These are phyloP conservation scores for Neosilurus mollespiculum DNA, from an alignment of 2,797 vertebrate species.

Conservation along the genomic window DNA sequence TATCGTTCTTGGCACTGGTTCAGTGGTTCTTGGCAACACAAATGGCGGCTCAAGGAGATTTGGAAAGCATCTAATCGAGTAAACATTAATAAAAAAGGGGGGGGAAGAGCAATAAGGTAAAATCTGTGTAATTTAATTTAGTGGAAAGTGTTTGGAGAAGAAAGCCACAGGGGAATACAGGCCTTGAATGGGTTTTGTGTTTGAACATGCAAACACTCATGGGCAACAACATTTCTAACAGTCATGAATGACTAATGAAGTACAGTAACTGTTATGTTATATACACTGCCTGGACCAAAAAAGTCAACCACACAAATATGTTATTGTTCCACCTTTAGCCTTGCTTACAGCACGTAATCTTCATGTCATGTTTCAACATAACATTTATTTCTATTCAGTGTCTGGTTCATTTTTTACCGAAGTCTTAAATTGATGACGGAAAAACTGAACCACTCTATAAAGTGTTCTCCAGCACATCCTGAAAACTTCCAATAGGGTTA, in stretches of 20 bases:
- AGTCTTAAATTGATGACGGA: too few relatives aligned
- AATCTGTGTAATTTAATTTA: conserved; percentile 42
- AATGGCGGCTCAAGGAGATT: conserved; percentile 31
- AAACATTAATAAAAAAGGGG: conserved; percentile 45
- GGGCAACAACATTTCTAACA: conserved; percentile 36
- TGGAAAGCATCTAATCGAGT: conserved; percentile 38
- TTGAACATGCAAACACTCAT: conserved; percentile 27
- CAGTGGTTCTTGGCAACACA: conserved; percentile 13
- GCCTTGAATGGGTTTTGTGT: conserved; percentile 11
- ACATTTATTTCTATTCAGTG: too few relatives aligned
- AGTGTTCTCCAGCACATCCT: too few relatives aligned
- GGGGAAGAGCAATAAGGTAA: conserved; percentile 36
- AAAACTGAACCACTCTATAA: too few relatives aligned
- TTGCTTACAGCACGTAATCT: too few relatives aligned
- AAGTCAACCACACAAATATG: too few relatives aligned
- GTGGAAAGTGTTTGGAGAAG: conserved; percentile 36
- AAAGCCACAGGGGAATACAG: conserved; percentile 15
- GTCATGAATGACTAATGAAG: background rate
- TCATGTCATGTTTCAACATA: too few relatives aligned
- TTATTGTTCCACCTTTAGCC: too few relatives aligned
- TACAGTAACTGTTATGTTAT: background rate
- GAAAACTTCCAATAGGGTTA: too few relatives aligned
- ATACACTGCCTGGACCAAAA: background rate
- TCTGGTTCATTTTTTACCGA: too few relatives aligned
- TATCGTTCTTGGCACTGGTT: conserved; percentile 40